Conservation (phyloP, 2,797 vertebrate genomes). For the Acanthopagrus latus region DNA sequence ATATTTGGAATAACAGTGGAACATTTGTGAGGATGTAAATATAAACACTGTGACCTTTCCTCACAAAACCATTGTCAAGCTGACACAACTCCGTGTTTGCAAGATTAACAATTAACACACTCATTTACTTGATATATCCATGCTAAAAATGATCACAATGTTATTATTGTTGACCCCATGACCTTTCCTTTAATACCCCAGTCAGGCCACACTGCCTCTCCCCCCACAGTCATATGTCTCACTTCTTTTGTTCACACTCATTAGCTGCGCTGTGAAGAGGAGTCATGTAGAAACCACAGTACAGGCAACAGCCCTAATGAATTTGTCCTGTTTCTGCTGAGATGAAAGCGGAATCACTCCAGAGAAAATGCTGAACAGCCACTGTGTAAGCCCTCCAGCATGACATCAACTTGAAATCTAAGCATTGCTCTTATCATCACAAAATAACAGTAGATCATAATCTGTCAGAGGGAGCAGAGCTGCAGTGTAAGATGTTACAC, state of each 20-base stretch:
- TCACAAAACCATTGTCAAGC: not conserved
- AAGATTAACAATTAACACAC: not conserved
- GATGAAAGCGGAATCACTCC: slow-evolving; percentile 65
- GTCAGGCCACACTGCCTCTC: not conserved
- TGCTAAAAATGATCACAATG: not conserved
- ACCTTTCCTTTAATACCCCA: slow-evolving; percentile 2
- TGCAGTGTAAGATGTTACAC: slow-evolving; percentile 50
- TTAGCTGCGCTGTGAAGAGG: slow-evolving; percentile 41
- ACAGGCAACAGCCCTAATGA: slow-evolving; percentile 56
- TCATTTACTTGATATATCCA: not conserved
- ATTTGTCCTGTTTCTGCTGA: slow-evolving; percentile 62
- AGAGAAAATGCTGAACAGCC: slow-evolving; percentile 69
- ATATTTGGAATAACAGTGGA: no score
- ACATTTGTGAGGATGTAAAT: no score
- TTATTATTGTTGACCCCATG: not conserved
- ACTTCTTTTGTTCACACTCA: slow-evolving; percentile 29
- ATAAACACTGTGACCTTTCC: no score
- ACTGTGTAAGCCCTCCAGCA: slow-evolving; percentile 58
- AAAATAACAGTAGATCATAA: slow-evolving; percentile 69
- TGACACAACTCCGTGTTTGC: not conserved
- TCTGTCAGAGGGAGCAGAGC: slow-evolving; percentile 61
- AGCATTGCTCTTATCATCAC: slow-evolving; percentile 73
- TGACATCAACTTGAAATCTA: slow-evolving; percentile 68
- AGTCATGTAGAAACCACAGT: slow-evolving; percentile 29
- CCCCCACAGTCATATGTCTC: not conserved